Evolutionary conservation across 2,113 vertebrate genomes (phyloP), one percentile per base, ranked within the genome.

Genomic region (Nesoenas mayeri): DNA sequence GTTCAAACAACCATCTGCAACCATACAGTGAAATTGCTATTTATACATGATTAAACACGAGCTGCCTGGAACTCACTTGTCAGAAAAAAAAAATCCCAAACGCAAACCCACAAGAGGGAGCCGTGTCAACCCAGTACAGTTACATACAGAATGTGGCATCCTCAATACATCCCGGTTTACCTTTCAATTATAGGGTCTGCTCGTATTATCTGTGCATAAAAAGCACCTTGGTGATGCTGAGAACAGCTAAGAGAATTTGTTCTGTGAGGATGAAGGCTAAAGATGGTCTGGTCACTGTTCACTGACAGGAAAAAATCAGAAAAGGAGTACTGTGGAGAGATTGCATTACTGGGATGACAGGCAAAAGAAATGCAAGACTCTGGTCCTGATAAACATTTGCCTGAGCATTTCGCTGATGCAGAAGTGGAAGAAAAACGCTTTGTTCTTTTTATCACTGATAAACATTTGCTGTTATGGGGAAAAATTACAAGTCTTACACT

Each of bases 31-130:
- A 97, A 93, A 93, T 24, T 89, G 64, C 58, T 97, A 79, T 85
- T 96, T 97, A 91, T 90, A 96, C 51, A 86, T 70, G 24, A 96
- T 91, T 96, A 97, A 96, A 93, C 84, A 91, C 79, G 75, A 97
- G 91, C 75, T 97, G 72, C 94, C 78, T 93, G 86, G 88, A 95
- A 88, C 42, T 89, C 72, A 72, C 7, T 90, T 71, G 79, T 86
- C 72, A 85, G 74, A n/a, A 94, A 75, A 75, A 44, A 50, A 36
- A 53, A 5, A 42, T 4, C 5, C 3, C 32, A 31, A 38, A 61
- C 69, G 50, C 22, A 91, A 85, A 97, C 92, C 32, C 85, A 97
- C 62, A 94, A 95, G 96, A 94, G 57, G 74, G 26, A 96, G 75
- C 70, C 94, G 25, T 85, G 82, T 56, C 94, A 96, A 88, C 95